phyloP scores from a whole-genome alignment of 2,113 vertebrate genomes.

The Setophaga coronata region DNA sequence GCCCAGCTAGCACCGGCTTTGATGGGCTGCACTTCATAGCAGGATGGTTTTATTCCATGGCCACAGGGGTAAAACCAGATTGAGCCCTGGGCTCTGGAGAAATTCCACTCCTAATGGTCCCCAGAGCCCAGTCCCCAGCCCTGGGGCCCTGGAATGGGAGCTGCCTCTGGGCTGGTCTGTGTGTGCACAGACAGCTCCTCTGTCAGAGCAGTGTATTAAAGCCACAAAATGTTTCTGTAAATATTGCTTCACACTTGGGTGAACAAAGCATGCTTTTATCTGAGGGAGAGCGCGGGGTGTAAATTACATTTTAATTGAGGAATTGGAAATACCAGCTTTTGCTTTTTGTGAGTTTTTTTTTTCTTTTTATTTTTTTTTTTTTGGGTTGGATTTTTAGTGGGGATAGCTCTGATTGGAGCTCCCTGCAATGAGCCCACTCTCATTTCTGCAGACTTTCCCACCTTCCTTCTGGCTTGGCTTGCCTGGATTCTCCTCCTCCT shows the following conservation, averaged over 20 bases:
- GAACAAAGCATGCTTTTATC: slow-evolving; percentile 48
- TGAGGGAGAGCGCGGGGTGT: slow-evolving; percentile 6
- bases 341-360: not conserved
- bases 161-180: not conserved
- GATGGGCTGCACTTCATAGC: not conserved
- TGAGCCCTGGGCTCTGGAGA: not conserved
- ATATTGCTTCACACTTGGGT: slow-evolving; percentile 42
- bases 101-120: not conserved
- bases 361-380: not conserved
- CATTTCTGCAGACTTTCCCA: not conserved
- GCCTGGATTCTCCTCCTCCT: not conserved
- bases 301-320: slow-evolving; percentile 59
- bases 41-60: not conserved
- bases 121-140: not conserved
- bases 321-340: slow-evolving; percentile 17
- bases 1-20: not conserved
- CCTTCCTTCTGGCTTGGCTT: not conserved
- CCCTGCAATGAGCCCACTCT: not conserved
- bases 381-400: not conserved
- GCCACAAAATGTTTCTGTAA: slow-evolving; percentile 44
- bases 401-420: not conserved
- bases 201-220: not conserved
- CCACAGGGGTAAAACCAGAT: too few relatives aligned
- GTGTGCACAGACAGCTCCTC: not conserved
- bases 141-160: not conserved